Conservation (phyloP, 2,888 invertebrate species). For the Ochlodes sylvanus region DNA sequence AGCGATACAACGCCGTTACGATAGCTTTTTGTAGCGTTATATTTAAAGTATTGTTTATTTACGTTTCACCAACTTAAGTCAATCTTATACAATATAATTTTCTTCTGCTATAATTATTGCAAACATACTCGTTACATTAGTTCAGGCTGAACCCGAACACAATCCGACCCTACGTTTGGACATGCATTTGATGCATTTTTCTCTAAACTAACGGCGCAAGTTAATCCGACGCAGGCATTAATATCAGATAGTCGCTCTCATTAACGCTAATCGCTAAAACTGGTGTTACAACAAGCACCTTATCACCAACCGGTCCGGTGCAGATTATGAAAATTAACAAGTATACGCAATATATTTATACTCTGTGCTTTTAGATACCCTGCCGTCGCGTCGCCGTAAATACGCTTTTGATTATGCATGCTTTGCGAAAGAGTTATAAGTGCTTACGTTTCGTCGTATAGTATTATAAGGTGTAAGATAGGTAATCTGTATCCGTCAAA, state of each 20-base stretch:
- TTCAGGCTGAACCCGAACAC: too few relatives aligned
- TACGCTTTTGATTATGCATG: conserved; percentile 11
- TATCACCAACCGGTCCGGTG: conserved; percentile 42
- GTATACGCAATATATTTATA: conserved; percentile 36
- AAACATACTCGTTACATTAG: too few relatives aligned
- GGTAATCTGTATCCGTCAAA: too few relatives aligned
- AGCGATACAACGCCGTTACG: not conserved
- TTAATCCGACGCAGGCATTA: not conserved
- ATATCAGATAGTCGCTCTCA: not conserved
- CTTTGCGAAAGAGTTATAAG: conserved; percentile 17
- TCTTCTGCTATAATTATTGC: too few relatives aligned
- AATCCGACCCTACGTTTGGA: too few relatives aligned
- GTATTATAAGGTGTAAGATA: too few relatives aligned
- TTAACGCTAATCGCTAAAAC: not conserved
- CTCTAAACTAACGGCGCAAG: too few relatives aligned
- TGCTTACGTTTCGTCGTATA: not conserved
- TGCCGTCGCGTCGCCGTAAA: conserved; percentile 3
- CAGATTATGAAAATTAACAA: conserved; percentile 47
- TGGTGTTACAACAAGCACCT: conserved; percentile 5
- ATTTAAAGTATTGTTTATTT: too few relatives aligned
- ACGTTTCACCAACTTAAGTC: too few relatives aligned
- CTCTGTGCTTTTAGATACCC: conserved; percentile 31
- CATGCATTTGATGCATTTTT: too few relatives aligned
- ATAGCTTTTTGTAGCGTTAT: too few relatives aligned
- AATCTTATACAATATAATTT: too few relatives aligned